Base-by-base conservation (phyloP, 92 coral and sea anemone species). In the Parazoanthus atlanticus region DNA sequence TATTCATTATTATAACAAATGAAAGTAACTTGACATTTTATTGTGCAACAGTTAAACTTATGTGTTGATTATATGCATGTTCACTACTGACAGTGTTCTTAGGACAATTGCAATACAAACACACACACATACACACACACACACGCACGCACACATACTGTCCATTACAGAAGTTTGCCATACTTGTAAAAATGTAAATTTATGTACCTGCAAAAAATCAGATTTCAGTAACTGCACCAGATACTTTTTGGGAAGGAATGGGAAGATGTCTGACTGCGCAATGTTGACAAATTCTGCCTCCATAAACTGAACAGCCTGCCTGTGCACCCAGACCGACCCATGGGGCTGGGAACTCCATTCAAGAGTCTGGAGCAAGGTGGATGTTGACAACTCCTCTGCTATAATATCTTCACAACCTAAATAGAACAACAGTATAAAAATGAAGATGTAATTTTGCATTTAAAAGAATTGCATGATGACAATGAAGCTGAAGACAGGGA, bases 331-430 rank as follows among this genome's bases (percentile, higher is more conserved):
- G 75, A 84, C 87, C 0, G 99, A 97, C 16, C 99, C 98, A 80
- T 97, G 95, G 26, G 98, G 92, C 71, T 91, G 93, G 1, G 94
- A 86, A 79, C 99, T 97, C 99, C 99, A 97, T 19, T 94, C 97
- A 31, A 97, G 90, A 32, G 96, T 92, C 13, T 85, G 90, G 1
- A 95, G 88, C 31, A 97, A 56, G 0, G 99, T 92, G 72, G 95
- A 91, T 3, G 95, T 93, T 0, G 99, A 95, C 17, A 97, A 85
- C 85, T 97, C 99, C 86, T 97, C 98, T 25, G 91, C 88, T 36
- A 97, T 90, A 78, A 97, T 92, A 78, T 97, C 99, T 74, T 97
- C 99, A 82, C 98, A 96, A 58, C 99, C 99, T 97, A 83, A 65
- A 72, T 46, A 19, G 71, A 71, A 17, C 52, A 15, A 28, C 31